phyloP scores from a whole-genome alignment of 2,113 vertebrate genomes.

The Rhombomys opimus region DNA sequence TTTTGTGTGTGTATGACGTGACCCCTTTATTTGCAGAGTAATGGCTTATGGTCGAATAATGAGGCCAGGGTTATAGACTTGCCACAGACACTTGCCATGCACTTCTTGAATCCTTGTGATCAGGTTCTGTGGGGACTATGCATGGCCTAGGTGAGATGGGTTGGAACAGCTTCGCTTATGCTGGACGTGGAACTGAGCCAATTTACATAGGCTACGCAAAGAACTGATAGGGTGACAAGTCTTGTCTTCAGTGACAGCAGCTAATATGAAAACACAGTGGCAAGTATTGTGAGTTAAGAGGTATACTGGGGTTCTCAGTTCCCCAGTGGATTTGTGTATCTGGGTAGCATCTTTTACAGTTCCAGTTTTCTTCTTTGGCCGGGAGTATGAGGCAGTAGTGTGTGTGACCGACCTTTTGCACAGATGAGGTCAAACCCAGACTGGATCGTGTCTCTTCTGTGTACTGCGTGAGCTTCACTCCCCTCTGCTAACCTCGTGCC shows the following conservation, averaged over 20 bases:
- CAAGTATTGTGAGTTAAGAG: background rate
- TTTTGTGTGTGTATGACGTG: background rate
- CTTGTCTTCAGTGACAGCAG: background rate
- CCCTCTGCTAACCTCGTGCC: background rate
- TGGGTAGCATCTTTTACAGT: background rate
- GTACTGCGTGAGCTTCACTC: background rate
- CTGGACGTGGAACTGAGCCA: background rate
- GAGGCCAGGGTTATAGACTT: background rate
- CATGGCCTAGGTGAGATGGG: background rate
- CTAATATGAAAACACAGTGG: background rate
- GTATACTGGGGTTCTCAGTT: background rate
- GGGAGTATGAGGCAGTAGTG: background rate
- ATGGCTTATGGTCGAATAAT: background rate
- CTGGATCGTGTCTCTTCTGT: rapidly evolving
- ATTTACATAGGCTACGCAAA: background rate
- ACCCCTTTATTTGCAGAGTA: background rate
- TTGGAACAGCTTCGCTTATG: background rate
- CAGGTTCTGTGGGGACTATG: background rate
- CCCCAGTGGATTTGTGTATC: background rate
- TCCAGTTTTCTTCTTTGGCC: background rate
- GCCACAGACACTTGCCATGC: background rate
- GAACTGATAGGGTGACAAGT: background rate
- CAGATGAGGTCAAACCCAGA: background rate
- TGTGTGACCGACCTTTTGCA: background rate
- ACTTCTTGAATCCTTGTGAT: background rate